phyloP scores from a whole-genome alignment of 2,888 invertebrate species.

The Podabrus alpinus region DNA sequence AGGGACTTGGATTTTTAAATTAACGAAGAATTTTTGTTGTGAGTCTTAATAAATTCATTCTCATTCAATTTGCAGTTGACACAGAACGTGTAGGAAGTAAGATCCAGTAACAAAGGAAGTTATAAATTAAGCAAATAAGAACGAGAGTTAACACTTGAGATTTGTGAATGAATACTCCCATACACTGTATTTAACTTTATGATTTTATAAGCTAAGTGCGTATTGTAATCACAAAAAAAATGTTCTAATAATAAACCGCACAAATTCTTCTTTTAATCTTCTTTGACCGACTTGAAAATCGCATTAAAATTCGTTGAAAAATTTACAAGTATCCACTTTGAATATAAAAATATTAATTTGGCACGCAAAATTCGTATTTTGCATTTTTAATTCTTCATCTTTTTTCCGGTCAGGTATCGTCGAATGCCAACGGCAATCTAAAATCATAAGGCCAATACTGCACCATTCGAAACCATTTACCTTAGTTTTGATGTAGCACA shows the following conservation, averaged over 20 bases:
- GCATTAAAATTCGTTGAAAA: background rate
- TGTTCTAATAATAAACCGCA: background rate
- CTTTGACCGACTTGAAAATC: background rate
- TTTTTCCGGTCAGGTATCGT: background rate
- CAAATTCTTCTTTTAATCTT: background rate
- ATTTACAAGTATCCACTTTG: background rate
- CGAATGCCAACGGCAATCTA: background rate
- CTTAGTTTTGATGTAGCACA: background rate
- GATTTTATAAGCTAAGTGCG: conserved; percentile 23
- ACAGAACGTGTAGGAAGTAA: conserved; percentile 24
- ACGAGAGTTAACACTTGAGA: conserved; percentile 30
- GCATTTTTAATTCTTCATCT: background rate
- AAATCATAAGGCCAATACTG: background rate
- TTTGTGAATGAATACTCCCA: conserved; percentile 29
- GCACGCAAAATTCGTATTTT: background rate
- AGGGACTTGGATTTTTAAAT: background rate
- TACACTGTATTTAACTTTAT: conserved; percentile 25
- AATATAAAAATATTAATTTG: background rate
- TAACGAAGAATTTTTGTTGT: conserved; percentile 12
- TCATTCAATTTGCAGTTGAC: conserved; percentile 22
- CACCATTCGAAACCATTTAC: background rate
- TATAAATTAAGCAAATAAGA: conserved; percentile 28
- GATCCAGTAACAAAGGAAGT: conserved; percentile 28
- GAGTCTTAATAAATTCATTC: conserved; percentile 16
- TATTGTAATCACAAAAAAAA: conserved; percentile 14